Evolutionary conservation across 2,797 vertebrate species (phyloP).

Genomic region (Holocentrus rufus): DNA sequence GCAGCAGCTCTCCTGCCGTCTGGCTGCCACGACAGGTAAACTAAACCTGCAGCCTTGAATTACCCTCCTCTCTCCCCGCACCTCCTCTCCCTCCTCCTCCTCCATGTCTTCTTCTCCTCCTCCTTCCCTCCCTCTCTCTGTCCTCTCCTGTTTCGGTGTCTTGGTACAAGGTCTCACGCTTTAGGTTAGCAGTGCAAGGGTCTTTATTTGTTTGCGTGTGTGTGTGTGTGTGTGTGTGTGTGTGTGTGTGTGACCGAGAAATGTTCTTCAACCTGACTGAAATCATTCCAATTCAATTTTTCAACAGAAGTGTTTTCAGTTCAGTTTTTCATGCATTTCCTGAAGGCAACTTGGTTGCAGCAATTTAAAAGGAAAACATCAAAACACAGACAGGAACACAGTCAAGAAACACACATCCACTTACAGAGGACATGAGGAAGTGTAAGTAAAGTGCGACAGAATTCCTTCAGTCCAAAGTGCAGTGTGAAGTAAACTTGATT

Average conservation of each 20-base stretch:
- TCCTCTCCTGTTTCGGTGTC: constrained; percentile 41
- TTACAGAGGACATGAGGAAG: no score
- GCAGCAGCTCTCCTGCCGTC: constrained; percentile 73
- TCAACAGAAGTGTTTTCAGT: no score
- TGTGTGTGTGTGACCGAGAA: constrained; percentile 5
- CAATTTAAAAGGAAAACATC: no score
- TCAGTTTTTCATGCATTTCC: no score
- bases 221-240: constrained; percentile 14
- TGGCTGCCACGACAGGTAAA: constrained; percentile 79
- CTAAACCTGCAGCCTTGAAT: constrained; percentile 81
- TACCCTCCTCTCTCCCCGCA: constrained; percentile 66
- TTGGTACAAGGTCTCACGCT: constrained; percentile 48
- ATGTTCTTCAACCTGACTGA: no score
- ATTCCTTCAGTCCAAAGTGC: no score
- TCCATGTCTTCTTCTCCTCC: constrained; percentile 50
- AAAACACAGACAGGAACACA: no score
- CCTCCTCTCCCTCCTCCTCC: constrained; percentile 56
- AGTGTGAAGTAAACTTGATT: no score
- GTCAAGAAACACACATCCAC: no score
- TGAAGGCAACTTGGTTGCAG: no score
- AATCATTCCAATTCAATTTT: no score
- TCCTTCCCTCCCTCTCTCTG: constrained; percentile 32
- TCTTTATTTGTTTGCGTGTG: constrained; percentile 24
- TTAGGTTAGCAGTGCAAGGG: constrained; percentile 48
- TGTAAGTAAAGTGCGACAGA: no score